Percentiles rank a stretch among this genome's conserved stretches.
phyloP scores from a whole-genome alignment of 37 sponge, comb jelly and placozoan genomes.

The Halichondria panicea region DNA sequence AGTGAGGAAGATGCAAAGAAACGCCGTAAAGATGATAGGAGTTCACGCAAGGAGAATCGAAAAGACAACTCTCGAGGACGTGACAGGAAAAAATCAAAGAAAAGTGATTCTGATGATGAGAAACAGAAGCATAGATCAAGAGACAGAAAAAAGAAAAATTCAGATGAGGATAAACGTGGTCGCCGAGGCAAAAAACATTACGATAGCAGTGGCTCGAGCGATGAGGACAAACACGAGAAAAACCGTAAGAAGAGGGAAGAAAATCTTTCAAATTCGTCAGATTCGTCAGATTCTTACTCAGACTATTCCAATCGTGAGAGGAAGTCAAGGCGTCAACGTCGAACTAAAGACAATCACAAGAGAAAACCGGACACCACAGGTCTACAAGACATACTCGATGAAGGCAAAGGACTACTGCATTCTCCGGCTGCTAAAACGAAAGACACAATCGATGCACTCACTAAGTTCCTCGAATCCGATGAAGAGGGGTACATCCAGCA shows the following conservation, averaged over 20 bases:
- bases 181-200: slow-evolving; percentile 4
- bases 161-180: slow-evolving; percentile 12
- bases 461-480: slow-evolving; percentile 30
- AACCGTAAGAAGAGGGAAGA: background rate
- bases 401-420: slow-evolving; percentile 18
- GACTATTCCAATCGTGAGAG: no score
- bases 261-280: no score
- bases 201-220: background rate
- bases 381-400: slow-evolving; percentile 15
- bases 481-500: slow-evolving; percentile 13
- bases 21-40: background rate
- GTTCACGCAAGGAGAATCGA: no score
- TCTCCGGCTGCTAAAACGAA: slow-evolving; percentile 7
- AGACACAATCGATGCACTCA: slow-evolving; percentile 42
- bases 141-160: background rate
- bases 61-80: background rate
- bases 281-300: no score
- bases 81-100: background rate
- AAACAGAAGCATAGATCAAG: background rate
- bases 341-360: background rate
- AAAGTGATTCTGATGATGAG: background rate
- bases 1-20: no score
- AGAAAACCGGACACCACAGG: slow-evolving; percentile 17
- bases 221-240: background rate
- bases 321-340: background rate